Conservation (phyloP, 2,888 invertebrate species). For the Sipha maydis region DNA sequence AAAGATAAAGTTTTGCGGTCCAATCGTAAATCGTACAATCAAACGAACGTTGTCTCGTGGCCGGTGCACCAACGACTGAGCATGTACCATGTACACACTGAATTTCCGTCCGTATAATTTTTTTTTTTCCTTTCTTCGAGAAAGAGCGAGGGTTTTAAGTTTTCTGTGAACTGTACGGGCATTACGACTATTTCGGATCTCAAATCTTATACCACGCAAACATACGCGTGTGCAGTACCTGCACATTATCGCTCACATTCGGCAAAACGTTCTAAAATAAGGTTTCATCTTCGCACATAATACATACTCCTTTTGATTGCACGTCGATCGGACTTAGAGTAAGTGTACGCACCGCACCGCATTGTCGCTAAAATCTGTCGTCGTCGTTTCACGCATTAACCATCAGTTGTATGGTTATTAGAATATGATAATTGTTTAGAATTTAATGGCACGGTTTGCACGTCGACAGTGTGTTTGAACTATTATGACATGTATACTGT, state of each 20-base stretch:
- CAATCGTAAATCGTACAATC: constrained; percentile 23
- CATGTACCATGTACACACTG: too few species aligned
- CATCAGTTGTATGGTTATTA: too few species aligned
- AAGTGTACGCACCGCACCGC: too few species aligned
- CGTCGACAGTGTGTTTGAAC: background rate
- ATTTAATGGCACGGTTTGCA: too few species aligned
- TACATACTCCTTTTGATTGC: background rate
- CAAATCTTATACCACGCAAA: background rate
- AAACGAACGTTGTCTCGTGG: constrained; percentile 1
- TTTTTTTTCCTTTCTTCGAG: background rate
- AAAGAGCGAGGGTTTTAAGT: background rate
- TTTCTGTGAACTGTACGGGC: background rate
- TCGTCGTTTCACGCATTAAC: too few species aligned
- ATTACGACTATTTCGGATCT: constrained; percentile 7
- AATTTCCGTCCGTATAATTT: background rate
- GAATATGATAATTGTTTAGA: too few species aligned
- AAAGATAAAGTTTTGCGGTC: constrained; percentile 26
- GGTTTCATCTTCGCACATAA: background rate
- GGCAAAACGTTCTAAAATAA: background rate
- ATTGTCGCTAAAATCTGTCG: too few species aligned
- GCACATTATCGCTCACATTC: too few species aligned
- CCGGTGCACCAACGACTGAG: background rate
- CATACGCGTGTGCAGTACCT: too few species aligned
- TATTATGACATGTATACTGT: background rate
- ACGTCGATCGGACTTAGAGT: too few species aligned